Evolutionary conservation across 2,797 vertebrate genomes (phyloP).

Genomic region (Xenops minutus): DNA sequence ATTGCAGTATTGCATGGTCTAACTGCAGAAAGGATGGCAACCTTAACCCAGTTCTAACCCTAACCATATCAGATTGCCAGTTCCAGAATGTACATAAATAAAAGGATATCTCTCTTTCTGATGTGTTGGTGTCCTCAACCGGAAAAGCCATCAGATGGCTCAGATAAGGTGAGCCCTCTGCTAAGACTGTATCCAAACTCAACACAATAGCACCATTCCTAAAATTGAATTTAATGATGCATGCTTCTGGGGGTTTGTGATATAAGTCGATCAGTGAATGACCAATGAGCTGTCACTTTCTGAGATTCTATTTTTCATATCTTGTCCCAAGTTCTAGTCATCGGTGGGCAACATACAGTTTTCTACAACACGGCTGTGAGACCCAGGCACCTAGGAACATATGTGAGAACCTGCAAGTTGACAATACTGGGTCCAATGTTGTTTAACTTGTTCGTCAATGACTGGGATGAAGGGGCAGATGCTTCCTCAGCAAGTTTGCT

Average conservation of each 20-base stretch:
- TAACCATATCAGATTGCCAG: neutral
- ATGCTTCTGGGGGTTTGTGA: too few relatives aligned
- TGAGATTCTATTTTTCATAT: neutral
- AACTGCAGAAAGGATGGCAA: neutral
- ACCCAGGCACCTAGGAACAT: neutral
- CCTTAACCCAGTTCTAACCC: neutral
- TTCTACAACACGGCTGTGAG: neutral
- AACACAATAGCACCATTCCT: fast-evolving
- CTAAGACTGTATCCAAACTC: neutral
- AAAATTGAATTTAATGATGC: neutral
- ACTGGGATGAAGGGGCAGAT: neutral
- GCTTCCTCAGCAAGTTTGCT: neutral
- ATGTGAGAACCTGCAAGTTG: neutral
- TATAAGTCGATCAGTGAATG: neutral
- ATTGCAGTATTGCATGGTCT: neutral
- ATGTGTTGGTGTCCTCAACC: neutral
- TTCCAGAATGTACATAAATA: neutral
- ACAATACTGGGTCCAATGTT: neutral
- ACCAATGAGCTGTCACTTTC: neutral
- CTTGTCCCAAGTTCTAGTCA: neutral
- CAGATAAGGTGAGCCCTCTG: fast-evolving
- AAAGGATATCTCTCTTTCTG: neutral
- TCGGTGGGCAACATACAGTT: neutral
- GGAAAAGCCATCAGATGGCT: neutral
- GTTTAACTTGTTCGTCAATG: neutral